These are phyloP conservation scores for Brachynemurus nebulosus DNA, from an alignment of 2,888 invertebrate genomes.

Conservation along the genomic window DNA sequence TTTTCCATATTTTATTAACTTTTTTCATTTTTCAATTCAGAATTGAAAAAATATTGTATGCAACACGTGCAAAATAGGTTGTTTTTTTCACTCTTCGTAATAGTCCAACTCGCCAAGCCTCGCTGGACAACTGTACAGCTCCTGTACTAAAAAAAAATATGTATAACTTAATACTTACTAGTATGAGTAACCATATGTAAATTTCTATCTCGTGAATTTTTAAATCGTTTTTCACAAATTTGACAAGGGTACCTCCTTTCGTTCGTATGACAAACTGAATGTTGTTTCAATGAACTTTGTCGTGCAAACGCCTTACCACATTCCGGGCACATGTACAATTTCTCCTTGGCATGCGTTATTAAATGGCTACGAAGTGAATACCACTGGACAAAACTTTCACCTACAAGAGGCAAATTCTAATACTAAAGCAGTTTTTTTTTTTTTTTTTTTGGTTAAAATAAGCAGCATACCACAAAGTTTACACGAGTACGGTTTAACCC, in stretches of 20 bases:
- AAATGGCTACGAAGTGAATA: constrained; percentile 20
- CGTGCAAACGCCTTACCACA: constrained; percentile 21
- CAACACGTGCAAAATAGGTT: too few relatives aligned
- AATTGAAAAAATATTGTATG: too few relatives aligned
- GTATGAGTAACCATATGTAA: constrained; percentile 21
- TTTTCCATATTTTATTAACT: too few relatives aligned
- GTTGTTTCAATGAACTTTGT: constrained; percentile 18
- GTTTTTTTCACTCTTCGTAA: too few relatives aligned
- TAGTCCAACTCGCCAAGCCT: too few relatives aligned
- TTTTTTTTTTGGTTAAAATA: too few relatives aligned
- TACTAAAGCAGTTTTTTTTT: too few relatives aligned
- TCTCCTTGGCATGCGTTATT: constrained; percentile 17
- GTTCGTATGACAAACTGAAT: constrained; percentile 17
- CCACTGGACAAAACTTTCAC: constrained; percentile 18
- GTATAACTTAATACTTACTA: too few relatives aligned
- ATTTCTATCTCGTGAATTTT: constrained; percentile 20
- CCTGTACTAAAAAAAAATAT: too few relatives aligned
- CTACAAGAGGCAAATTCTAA: too few relatives aligned
- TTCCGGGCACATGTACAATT: constrained; percentile 18
- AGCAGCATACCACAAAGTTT: constrained; percentile 15
- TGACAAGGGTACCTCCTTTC: constrained; percentile 18
- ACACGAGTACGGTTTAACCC: constrained; percentile 21
- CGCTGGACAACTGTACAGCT: too few relatives aligned
- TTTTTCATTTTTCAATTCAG: too few relatives aligned
- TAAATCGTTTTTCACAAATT: constrained; percentile 20